A percentile compares a stretch with the other conserved stretches of the same genome.
Evolutionary conservation across 2,797 vertebrate species (phyloP).

Genomic region (Poeciliopsis infans): DNA sequence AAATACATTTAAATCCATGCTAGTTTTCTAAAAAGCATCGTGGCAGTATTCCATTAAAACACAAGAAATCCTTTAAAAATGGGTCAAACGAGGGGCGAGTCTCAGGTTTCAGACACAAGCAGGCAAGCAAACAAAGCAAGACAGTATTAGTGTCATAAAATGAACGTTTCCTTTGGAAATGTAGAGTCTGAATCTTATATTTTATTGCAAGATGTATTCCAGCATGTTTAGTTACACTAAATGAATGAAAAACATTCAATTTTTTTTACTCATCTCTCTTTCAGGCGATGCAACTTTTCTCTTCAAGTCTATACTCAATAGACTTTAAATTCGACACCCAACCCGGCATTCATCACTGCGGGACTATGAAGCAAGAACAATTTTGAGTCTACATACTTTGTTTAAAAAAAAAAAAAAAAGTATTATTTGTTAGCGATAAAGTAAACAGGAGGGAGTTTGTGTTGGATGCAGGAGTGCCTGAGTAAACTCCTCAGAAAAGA

Average conservation of each 20-base stretch:
- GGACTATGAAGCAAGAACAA: background rate
- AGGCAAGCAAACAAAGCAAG: background rate
- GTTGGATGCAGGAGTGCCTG: slow-evolving; percentile 27
- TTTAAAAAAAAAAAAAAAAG: background rate
- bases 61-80: background rate
- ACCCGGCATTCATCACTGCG: background rate
- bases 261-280: background rate
- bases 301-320: background rate
- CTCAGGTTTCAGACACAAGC: background rate
- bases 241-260: background rate
- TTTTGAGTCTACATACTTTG: background rate
- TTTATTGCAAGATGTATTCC: background rate
- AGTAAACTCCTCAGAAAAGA: slow-evolving; percentile 32
- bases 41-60: background rate
- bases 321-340: background rate
- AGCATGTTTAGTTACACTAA: background rate
- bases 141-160: background rate
- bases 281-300: background rate
- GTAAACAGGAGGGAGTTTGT: slow-evolving; percentile 10
- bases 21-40: background rate
- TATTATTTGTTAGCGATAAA: background rate
- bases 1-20: background rate
- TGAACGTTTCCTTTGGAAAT: background rate
- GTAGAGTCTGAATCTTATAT: background rate
- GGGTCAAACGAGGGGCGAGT: background rate